phyloP scores from a whole-genome alignment of 2,797 vertebrate species.

The Spheniscus humboldti region DNA sequence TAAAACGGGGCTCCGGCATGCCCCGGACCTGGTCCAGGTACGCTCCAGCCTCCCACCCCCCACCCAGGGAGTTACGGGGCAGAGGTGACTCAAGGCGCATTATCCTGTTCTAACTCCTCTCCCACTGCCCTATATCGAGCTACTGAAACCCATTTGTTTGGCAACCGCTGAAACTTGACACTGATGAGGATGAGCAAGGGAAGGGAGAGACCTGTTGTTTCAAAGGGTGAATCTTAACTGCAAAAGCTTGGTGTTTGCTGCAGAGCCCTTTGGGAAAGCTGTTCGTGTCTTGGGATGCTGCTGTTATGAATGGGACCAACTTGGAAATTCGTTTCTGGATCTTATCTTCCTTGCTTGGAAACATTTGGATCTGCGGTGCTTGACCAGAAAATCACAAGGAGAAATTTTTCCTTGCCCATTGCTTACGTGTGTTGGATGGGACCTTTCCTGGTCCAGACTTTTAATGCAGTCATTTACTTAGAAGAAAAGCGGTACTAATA shows the following conservation, averaged over 20 bases:
- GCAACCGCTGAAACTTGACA: constrained; percentile 14
- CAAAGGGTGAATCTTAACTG: constrained; percentile 8
- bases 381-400: neutral
- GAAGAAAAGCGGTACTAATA: neutral
- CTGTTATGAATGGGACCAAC: neutral
- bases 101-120: neutral
- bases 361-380: neutral
- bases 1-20: neutral
- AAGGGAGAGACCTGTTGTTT: constrained; percentile 7
- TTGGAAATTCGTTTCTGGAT: neutral
- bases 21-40: neutral
- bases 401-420: neutral
- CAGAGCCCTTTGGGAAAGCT: constrained; percentile 1
- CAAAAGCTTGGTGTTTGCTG: neutral
- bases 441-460: neutral
- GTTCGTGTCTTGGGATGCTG: neutral
- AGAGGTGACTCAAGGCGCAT: neutral
- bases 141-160: constrained; percentile 44
- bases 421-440: neutral
- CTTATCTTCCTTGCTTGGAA: neutral
- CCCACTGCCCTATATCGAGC: neutral
- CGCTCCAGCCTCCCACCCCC: constrained; percentile 9
- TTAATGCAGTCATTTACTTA: neutral
- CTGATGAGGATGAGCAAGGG: constrained; percentile 37
- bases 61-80: neutral